Evolutionary conservation across 2,888 invertebrate genomes (phyloP).

Genomic region (Bedellia somnulentella): DNA sequence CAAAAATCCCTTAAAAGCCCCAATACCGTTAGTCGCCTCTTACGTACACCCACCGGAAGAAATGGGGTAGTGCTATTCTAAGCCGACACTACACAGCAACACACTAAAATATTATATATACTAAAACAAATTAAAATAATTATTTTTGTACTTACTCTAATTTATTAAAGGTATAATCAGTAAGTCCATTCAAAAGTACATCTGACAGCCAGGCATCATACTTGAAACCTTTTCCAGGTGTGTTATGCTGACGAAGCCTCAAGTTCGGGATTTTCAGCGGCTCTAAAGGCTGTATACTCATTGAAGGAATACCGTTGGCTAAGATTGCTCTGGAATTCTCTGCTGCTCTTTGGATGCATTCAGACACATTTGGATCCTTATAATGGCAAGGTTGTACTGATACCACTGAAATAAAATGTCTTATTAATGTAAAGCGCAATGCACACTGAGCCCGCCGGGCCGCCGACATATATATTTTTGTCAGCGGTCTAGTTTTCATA

Average conservation of each 20-base stretch:
- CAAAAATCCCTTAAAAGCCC: too few species aligned
- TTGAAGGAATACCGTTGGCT: conserved; percentile 58
- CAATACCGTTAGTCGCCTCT: too few species aligned
- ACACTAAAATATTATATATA: too few species aligned
- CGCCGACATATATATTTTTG: too few species aligned
- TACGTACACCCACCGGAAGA: too few species aligned
- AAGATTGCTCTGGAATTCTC: conserved; percentile 52
- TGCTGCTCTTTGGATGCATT: conserved; percentile 57
- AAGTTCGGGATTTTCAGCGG: conserved; percentile 62
- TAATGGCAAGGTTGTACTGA: conserved; percentile 56
- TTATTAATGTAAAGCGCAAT: too few species aligned
- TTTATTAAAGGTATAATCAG: conserved; percentile 49
- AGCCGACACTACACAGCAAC: too few species aligned
- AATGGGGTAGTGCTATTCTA: too few species aligned
- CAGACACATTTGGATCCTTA: conserved; percentile 55
- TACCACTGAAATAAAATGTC: conserved; percentile 26
- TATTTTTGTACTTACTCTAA: conserved; percentile 51
- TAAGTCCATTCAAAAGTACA: conserved; percentile 42
- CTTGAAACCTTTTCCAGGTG: conserved; percentile 45
- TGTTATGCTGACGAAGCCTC: conserved; percentile 55
- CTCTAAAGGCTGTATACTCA: conserved; percentile 61
- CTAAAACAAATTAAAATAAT: too few species aligned
- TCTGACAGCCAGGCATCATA: conserved; percentile 57
- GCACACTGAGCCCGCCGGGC: too few species aligned
- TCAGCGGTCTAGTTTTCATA: too few species aligned